Conservation (phyloP, 1,140 invertebrate genomes). For the Bathynomus jamesi region DNA sequence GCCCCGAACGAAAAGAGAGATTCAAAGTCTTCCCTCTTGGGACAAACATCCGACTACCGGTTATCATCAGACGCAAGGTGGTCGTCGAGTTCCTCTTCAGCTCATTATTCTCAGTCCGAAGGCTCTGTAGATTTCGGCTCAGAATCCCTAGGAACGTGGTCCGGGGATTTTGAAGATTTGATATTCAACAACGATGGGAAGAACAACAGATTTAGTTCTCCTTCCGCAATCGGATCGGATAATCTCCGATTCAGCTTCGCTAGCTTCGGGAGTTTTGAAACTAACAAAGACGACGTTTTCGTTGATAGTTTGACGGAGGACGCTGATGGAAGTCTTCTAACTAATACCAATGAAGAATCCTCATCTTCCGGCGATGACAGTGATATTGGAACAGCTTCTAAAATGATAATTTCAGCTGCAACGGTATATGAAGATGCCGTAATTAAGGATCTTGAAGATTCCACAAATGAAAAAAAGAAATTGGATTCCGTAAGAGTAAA, state of each 20-base stretch:
- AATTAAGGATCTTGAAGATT: constrained; percentile 21
- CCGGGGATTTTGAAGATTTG: constrained; percentile 30
- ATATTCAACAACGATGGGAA: not conserved
- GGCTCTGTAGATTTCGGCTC: constrained; percentile 35
- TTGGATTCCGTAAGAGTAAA: not conserved
- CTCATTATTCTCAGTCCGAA: constrained; percentile 10
- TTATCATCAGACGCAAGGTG: constrained; percentile 3
- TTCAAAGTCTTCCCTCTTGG: not conserved
- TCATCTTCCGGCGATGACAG: constrained; percentile 28
- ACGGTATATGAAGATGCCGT: constrained; percentile 35
- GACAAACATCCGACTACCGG: not conserved
- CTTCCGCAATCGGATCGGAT: not conserved
- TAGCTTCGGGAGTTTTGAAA: constrained; percentile 26
- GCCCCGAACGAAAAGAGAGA: not conserved
- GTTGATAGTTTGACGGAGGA: constrained; percentile 15
- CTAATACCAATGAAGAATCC: constrained; percentile 12
- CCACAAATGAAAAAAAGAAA: not conserved
- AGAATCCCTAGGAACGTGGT: constrained; percentile 17
- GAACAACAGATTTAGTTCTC: not conserved
- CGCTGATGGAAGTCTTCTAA: not conserved
- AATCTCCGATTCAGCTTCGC: constrained; percentile 15
- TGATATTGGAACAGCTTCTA: constrained; percentile 13
- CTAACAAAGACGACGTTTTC: constrained; percentile 24
- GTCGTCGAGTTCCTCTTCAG: constrained; percentile 16
- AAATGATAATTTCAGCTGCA: constrained; percentile 27